Base-by-base conservation (phyloP, 2,113 vertebrate species). In the Rhinopomastus cyanomelas region DNA sequence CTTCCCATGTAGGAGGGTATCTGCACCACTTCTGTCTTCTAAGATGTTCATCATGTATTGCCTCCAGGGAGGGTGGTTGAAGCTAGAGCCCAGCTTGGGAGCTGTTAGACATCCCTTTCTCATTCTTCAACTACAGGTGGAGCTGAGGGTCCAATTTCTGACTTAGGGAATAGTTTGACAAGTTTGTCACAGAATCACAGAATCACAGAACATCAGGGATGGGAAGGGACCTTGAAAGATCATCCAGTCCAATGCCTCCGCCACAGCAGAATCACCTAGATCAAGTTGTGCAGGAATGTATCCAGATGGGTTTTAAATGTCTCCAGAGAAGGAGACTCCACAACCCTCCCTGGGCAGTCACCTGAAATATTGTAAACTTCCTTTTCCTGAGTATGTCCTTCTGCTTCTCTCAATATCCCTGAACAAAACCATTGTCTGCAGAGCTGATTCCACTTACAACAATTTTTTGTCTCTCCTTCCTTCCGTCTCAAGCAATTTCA, bases 1-100 rank as follows among this genome's bases (percentile, higher is more conserved):
- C 87, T 87, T 91, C 51, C 55, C 59, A 17, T 48, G 67, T 82
- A 78, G 79, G 85, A 87, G 75, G 67, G 20, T 92, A 66, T 76
- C 89, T 1, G 4, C 18, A 85, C 59, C 60, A 80, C 13, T 30
- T 89, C 62, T 85, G 69, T 44, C 67, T 89, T 89, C 76, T 62
- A 66, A 87, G 79, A 76, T 82, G 22, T 26, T 91, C 80, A 76
- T 89, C 36, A 23, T 32, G 21, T 51, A 19, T 60, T 91, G 59
- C 67, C 72, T 81, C n/a, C 68, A 64, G 68, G 46, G 23, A 74
- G 37, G 26, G 46, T 55, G 51, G 17, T 8, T 87, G 57, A 60
- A 90, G 44, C 61, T 52, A 86, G 48, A 81, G 34, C 48, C 56
- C 36, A 83, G 52, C 26, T 21, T 78, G 27, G 39, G 49, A 79